Evolutionary conservation across 1,140 invertebrate species (phyloP), one percentile per base, ranked within the genome.

Genomic region (Drosophila nikananu): DNA sequence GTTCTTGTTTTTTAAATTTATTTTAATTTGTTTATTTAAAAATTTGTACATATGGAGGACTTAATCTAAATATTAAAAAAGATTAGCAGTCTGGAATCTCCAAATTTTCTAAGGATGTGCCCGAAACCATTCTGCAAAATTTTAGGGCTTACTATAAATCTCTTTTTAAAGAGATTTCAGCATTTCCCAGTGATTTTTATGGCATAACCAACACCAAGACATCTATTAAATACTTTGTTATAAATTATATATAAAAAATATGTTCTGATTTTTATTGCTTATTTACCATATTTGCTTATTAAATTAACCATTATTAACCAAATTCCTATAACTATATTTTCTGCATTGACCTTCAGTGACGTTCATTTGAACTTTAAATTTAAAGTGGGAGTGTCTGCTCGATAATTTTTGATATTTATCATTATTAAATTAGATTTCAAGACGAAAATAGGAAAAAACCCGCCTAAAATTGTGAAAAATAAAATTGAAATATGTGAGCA

Each of bases 401-500:
- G 10, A 55, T 23, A 23, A 5, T 55, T 55, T 23, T 12, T 2
- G 23, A 23, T 17, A 17, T 10, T 2, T 15, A 21, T 5, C n/a
- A 8, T 27, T 13, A 54, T 54, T 54, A 15, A 35, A 35, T 54
- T 12, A 9, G 13, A 17, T 5, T 54, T 54, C 13, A 19, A 35
- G 19, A 10, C 8, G 7, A 10, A 35, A 54, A 54, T 35, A 21
- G 32, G 35, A 54, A 15, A 5, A 21, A 25, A 19, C 27, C 1
- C 19, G 13, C 6, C 12, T 35, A 12, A 55, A 37, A 37, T 55
- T 4, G 9, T 23, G 54, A 17, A 54, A 54, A 62, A 17, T 46
- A 35, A 48, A 35, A 61, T 37, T 42, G 61, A 52, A 60, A 37
- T 61, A 49, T 49, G 23, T 17, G 46, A 72, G 44, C 23, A 72